Base-by-base conservation (phyloP, 2,888 invertebrate genomes). In the Lypha dubia region DNA sequence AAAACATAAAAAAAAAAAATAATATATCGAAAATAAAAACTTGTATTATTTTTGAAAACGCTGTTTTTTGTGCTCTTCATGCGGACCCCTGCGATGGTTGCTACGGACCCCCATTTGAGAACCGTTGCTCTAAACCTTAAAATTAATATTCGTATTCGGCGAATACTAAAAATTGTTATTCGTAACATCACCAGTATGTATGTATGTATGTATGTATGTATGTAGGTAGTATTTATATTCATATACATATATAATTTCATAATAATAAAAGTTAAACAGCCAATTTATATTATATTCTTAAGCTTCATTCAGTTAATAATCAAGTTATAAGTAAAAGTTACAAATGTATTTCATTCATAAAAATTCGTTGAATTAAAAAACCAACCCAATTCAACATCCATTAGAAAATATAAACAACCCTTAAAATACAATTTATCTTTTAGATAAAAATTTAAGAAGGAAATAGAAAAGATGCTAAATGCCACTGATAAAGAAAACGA, bases 271-370 rank as follows among this genome's bases (percentile, higher is more conserved):
- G n/a, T n/a, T 20, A 20, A 20, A 9, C 20, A 49, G 15, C 20
- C 20, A 51, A 13, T 51, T 17, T 46, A 7, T 17, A 46, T 46
- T 17, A 46, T 0, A 17, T 17, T 46, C 17, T 51, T 22, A 68
- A 35, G 51, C 20, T 35, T 67, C 35, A 49, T 22, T 35, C 24
- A 70, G 4, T 41, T 49, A 51, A 60, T 17, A 41, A 63, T 28
- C 20, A 28, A 53, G 20, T 32, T 7, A 38, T 17, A 28, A 51
- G 63, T 24, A 15, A 15, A 28, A 22, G 20, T 53, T 63, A n/a
- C n/a, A n/a, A n/a, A n/a, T n/a, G n/a, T n/a, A 53, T 44, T 67
- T 76, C 75, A 67, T 67, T 76, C 56, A 76, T 46, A 65, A 65
- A 63, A 76, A 65, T 44, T 32, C 17, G 1, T 56, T 56, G 38